These are phyloP conservation scores for Clarias batrachus DNA, from an alignment of 2,113 vertebrate species.

Conservation along the genomic window DNA sequence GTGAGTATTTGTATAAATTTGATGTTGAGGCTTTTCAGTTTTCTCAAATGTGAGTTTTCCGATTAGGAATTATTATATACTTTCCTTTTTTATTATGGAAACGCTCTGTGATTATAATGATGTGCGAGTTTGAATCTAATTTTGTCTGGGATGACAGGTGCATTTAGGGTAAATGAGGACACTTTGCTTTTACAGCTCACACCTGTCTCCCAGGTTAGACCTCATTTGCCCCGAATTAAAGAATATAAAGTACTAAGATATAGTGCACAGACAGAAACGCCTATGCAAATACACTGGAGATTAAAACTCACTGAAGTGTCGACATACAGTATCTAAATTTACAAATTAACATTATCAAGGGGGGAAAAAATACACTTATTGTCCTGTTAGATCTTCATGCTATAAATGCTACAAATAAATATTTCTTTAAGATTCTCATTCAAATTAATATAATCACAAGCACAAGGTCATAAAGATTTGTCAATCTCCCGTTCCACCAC, in stretches of 20 bases:
- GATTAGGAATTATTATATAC: not conserved
- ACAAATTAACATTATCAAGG: not conserved
- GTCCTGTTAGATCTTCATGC: not conserved
- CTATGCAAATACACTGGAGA: not conserved
- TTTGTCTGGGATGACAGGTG: slow-evolving; percentile 43
- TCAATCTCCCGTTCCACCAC: not conserved
- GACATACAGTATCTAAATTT: not conserved
- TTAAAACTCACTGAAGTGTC: not conserved
- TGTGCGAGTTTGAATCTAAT: not conserved
- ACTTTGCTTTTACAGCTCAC: slow-evolving; percentile 6
- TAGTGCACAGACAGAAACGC: not conserved
- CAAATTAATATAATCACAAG: not conserved
- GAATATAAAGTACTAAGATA: slow-evolving; percentile 9
- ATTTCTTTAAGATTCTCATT: not conserved
- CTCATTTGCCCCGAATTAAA: slow-evolving; percentile 9
- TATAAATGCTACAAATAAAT: not conserved
- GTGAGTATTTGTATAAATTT: not conserved
- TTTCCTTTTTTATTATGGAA: not conserved
- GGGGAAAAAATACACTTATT: not conserved
- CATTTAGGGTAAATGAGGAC: slow-evolving; percentile 36
- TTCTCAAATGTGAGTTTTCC: not conserved
- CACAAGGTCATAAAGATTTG: too few relatives aligned
- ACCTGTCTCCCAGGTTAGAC: slow-evolving; percentile 27
- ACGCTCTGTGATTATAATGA: not conserved
- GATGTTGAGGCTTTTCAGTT: not conserved